Evolutionary conservation across 2,888 invertebrate species (phyloP).

Genomic region (Sacculina carcini): DNA sequence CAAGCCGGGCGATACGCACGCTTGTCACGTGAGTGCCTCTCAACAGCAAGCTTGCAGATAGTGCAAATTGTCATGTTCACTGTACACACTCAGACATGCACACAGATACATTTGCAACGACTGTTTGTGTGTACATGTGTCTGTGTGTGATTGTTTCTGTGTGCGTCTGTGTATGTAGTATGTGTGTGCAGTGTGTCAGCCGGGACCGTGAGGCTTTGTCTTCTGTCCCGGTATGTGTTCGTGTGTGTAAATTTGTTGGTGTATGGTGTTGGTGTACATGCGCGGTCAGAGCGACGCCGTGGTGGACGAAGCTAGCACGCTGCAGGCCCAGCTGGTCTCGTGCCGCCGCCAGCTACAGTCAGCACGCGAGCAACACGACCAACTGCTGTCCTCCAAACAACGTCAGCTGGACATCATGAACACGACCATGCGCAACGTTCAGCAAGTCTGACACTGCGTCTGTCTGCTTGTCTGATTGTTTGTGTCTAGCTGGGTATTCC

Average conservation of each 20-base stretch:
- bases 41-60: too few species aligned
- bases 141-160: constrained; percentile 3
- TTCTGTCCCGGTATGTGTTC: not conserved
- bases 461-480: not conserved
- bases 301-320: constrained; percentile 29
- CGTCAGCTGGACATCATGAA: constrained; percentile 50
- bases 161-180: constrained; percentile 2
- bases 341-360: constrained; percentile 80
- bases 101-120: not conserved
- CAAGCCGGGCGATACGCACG: not conserved
- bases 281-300: constrained; percentile 44
- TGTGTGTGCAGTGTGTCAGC: not conserved
- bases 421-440: constrained; percentile 27
- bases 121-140: not conserved
- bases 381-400: constrained; percentile 53
- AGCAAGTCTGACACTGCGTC: constrained; percentile 17
- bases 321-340: constrained; percentile 71
- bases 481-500: not conserved
- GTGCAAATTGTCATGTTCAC: too few species aligned
- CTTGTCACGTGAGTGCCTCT: too few species aligned
- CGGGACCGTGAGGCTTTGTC: not conserved
- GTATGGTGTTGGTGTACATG: not conserved
- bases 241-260: not conserved
- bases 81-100: not conserved
- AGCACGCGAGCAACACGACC: constrained; percentile 48